phyloP scores from a whole-genome alignment of 2,797 vertebrate species.

The Crenuchus spilurus region DNA sequence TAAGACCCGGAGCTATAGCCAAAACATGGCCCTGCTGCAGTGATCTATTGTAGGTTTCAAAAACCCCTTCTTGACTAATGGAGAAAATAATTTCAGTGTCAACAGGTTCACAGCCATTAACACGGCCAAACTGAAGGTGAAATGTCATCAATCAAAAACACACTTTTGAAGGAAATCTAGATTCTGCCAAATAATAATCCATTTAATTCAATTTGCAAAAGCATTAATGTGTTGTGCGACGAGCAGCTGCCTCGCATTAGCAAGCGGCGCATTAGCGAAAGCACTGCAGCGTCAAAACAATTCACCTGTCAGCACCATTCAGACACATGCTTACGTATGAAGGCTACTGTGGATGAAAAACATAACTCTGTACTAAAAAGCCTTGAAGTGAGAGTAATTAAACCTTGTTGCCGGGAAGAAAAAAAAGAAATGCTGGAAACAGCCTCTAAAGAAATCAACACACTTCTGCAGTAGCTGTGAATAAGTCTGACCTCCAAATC shows the following conservation, averaged over 20 bases:
- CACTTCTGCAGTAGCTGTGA: not conserved
- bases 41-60: too few species aligned
- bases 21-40: too few species aligned
- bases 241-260: constrained; percentile 37
- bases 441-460: not conserved
- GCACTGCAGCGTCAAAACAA: not conserved
- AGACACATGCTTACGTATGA: not conserved
- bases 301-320: not conserved
- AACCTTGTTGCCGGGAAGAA: not conserved
- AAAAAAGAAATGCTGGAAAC: not conserved
- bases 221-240: constrained; percentile 19
- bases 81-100: too few species aligned
- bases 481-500: not conserved
- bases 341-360: not conserved
- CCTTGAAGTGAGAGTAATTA: not conserved
- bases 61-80: too few species aligned
- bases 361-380: not conserved
- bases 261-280: constrained; percentile 18
- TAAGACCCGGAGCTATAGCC: too few species aligned
- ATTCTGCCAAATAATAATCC: not conserved
- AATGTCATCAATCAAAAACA: too few species aligned
- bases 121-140: too few species aligned
- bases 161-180: constrained; percentile 8
- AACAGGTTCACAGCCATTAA: too few species aligned
- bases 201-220: constrained; percentile 42